Evolutionary conservation across 92 coral and sea anemone genomes (phyloP).

Genomic region (Zoanthus gigantus): DNA sequence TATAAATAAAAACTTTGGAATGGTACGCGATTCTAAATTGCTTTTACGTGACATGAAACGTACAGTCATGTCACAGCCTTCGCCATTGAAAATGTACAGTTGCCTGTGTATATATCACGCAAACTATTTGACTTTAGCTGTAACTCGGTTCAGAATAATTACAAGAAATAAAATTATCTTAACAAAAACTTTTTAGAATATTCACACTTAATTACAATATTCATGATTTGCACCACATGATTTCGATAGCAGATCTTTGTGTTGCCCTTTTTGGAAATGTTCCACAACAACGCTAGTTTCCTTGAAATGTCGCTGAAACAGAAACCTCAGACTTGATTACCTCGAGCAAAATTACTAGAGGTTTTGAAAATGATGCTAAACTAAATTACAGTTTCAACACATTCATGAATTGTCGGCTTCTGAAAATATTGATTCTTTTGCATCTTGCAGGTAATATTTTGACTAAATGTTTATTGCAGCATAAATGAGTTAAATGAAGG

Average conservation of each 20-base stretch:
- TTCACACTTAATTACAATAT: not conserved
- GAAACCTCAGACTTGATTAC: not conserved
- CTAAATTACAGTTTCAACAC: not conserved
- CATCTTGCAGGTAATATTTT: not conserved
- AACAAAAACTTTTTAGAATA: not conserved
- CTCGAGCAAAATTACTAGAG: not conserved
- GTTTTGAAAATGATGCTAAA: not conserved
- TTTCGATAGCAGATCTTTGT: not conserved
- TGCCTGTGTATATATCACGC: not conserved
- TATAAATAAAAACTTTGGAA: not conserved
- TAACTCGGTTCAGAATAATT: not conserved
- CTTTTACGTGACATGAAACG: constrained; percentile 2
- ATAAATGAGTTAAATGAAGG: not conserved
- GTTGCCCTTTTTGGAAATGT: not conserved
- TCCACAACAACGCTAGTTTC: constrained; percentile 26
- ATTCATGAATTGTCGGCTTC: not conserved
- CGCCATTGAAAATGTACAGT: not conserved
- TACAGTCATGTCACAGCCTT: not conserved
- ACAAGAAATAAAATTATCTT: not conserved
- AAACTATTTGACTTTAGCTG: not conserved
- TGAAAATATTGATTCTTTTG: not conserved
- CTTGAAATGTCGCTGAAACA: constrained; percentile 26
- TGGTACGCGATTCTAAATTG: not conserved
- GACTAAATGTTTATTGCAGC: not conserved
- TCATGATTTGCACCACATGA: not conserved